Conservation (phyloP, 2,797 vertebrate genomes). For the Gymnopithys bicolor region DNA sequence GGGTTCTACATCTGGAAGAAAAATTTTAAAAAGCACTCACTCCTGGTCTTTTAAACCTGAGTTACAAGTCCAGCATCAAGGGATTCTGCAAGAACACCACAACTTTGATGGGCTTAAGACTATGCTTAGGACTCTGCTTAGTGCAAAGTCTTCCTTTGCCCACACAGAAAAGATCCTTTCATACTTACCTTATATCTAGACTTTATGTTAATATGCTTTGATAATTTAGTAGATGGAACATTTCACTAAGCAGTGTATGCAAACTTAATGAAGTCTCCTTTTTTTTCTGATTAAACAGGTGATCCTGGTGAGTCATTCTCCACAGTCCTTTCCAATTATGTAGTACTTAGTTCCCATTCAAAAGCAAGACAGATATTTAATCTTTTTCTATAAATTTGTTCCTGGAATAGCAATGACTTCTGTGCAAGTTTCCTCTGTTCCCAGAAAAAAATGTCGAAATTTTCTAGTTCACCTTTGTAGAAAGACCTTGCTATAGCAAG, state of each 20-base stretch:
- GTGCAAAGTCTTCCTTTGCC: fast-evolving
- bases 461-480: background rate
- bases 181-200: background rate
- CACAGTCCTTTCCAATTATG: background rate
- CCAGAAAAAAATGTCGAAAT: fast-evolving
- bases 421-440: background rate
- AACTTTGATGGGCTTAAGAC: background rate
- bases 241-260: background rate
- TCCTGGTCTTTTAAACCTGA: background rate
- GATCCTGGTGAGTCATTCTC: background rate
- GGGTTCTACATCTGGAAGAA: background rate
- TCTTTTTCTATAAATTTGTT: background rate
- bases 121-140: background rate
- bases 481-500: fast-evolving
- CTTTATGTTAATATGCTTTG: background rate
- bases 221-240: background rate
- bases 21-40: background rate
- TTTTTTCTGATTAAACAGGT: background rate
- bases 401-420: fast-evolving
- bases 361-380: background rate
- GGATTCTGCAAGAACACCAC: background rate
- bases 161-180: background rate
- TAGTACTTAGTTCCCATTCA: background rate
- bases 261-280: background rate
- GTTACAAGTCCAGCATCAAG: background rate